Percentiles rank a stretch among this genome's conserved stretches.
Evolutionary conservation across 2,797 vertebrate genomes (phyloP).

Genomic region (Microtus californicus): DNA sequence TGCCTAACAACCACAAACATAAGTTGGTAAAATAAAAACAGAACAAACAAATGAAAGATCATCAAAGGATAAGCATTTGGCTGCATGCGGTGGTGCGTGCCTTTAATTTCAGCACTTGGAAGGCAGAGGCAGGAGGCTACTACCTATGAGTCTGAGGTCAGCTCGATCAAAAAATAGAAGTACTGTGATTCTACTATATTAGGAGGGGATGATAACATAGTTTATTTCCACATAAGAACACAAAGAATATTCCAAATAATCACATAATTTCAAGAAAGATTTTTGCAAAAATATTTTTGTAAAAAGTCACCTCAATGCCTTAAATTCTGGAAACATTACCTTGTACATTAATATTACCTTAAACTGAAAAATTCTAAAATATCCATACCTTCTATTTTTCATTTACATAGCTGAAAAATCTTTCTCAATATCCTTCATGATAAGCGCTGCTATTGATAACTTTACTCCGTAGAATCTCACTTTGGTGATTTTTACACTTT

Average conservation of each 20-base stretch:
- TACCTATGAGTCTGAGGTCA: not conserved
- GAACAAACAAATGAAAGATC: not conserved
- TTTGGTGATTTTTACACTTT: constrained; percentile 67
- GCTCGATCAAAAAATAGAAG: not conserved
- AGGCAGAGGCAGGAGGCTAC: not conserved
- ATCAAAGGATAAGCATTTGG: not conserved
- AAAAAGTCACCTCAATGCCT: constrained; percentile 56
- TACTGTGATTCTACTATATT: not conserved
- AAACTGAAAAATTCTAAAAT: constrained; percentile 49
- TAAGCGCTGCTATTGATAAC: constrained; percentile 66
- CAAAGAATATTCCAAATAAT: constrained; percentile 76
- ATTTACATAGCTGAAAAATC: constrained; percentile 43
- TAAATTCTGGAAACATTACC: constrained; percentile 58
- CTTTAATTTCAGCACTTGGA: not conserved
- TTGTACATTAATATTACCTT: constrained; percentile 36
- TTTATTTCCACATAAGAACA: constrained; percentile 65
- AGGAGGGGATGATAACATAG: constrained; percentile 45
- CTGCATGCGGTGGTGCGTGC: too few relatives aligned
- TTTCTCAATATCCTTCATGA: constrained; percentile 67
- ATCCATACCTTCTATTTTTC: not conserved
- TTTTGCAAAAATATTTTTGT: constrained; percentile 65
- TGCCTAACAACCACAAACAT: not conserved
- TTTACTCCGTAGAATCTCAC: constrained; percentile 58
- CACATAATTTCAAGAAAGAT: constrained; percentile 73
- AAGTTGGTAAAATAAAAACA: not conserved